These are phyloP conservation scores for Abramis brama DNA, from an alignment of 2,113 vertebrate genomes.

Conservation along the genomic window DNA sequence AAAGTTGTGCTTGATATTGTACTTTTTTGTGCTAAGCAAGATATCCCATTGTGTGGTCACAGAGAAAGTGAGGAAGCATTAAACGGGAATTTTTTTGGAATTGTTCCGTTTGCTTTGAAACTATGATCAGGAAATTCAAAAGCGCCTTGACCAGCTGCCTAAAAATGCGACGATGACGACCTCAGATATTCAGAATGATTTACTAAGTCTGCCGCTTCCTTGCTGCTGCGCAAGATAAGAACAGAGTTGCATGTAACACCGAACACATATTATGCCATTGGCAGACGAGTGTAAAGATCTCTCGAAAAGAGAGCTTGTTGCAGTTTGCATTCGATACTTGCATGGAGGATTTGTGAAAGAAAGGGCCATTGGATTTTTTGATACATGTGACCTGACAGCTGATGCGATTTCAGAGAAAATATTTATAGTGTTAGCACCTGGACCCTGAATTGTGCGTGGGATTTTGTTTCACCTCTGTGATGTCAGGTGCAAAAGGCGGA, in stretches of 20 bases:
- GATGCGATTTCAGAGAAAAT: no score
- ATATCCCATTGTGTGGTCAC: background rate
- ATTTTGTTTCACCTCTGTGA: slow-evolving; percentile 5
- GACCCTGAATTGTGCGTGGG: slow-evolving; percentile 34
- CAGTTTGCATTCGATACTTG: no score
- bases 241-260: background rate
- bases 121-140: slow-evolving; percentile 46
- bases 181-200: slow-evolving; percentile 41
- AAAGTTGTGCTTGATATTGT: slow-evolving; percentile 44
- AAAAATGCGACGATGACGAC: slow-evolving; percentile 21
- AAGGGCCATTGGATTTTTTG: no score
- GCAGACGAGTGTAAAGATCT: no score
- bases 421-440: background rate
- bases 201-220: slow-evolving; percentile 32
- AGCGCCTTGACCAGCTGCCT: slow-evolving; percentile 18
- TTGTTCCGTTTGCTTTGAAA: slow-evolving; percentile 44
- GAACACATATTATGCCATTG: slow-evolving; percentile 10
- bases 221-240: no score
- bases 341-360: background rate
- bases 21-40: slow-evolving; percentile 39
- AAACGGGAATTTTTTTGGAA: background rate
- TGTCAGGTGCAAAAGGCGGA: background rate
- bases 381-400: no score
- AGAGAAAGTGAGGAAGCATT: slow-evolving; percentile 33
- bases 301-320: no score